These are phyloP conservation scores for Guaruba guarouba DNA, from an alignment of 2,113 vertebrate genomes.

Conservation along the genomic window DNA sequence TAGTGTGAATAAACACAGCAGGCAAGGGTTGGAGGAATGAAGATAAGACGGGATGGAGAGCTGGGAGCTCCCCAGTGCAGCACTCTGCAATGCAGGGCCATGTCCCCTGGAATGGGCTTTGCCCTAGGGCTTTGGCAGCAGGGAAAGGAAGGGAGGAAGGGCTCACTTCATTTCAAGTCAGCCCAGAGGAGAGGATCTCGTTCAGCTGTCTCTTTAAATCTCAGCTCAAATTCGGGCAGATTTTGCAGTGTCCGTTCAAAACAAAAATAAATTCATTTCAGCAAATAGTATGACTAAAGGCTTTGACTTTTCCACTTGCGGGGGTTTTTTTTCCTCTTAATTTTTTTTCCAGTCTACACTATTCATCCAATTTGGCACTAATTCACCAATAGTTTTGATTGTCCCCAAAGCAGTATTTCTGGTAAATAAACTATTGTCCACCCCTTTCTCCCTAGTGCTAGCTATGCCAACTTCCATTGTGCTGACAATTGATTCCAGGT, in stretches of 20 bases:
- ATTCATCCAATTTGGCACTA: conserved; percentile 37
- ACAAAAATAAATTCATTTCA: conserved; percentile 11
- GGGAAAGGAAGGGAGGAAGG: not conserved
- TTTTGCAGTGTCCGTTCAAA: not conserved
- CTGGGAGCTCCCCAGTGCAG: not conserved
- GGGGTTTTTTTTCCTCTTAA: accelerated
- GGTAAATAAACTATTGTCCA: conserved; percentile 49
- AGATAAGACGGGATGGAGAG: not conserved
- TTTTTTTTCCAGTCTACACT: conserved; percentile 8
- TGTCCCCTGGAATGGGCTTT: accelerated
- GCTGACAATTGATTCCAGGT: conserved; percentile 52
- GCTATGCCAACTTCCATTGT: conserved; percentile 54
- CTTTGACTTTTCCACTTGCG: conserved; percentile 18
- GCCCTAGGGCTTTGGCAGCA: not conserved
- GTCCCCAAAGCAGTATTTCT: conserved; percentile 42
- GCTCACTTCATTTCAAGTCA: accelerated
- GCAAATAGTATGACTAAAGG: not conserved
- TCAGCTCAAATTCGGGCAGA: not conserved
- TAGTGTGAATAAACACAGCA: not conserved
- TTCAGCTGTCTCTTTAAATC: not conserved
- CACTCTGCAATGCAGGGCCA: not conserved
- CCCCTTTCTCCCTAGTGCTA: conserved; percentile 8
- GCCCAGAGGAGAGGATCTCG: not conserved
- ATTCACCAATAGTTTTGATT: not conserved
- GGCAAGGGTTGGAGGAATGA: not conserved